These are phyloP conservation scores for Scolopax rusticola DNA, from an alignment of 2,797 vertebrate species.

Conservation along the genomic window DNA sequence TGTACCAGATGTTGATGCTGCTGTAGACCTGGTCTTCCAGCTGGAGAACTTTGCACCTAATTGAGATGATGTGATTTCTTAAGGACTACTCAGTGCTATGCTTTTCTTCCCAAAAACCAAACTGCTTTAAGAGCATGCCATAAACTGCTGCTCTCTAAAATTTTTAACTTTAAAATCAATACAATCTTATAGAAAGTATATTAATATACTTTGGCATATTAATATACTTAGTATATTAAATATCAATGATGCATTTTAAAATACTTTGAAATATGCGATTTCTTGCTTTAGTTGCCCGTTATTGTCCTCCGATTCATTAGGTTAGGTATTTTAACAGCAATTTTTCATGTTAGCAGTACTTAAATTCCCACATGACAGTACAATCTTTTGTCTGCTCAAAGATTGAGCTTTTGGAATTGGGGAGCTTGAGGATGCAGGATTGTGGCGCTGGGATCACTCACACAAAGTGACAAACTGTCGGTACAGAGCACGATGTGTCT, in stretches of 20 bases:
- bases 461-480: background rate
- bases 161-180: background rate
- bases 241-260: background rate
- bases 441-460: background rate
- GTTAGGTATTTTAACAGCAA: background rate
- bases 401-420: background rate
- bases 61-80: background rate
- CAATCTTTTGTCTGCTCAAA: background rate
- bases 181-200: background rate
- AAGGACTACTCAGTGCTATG: background rate
- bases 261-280: background rate
- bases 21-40: constrained; percentile 87
- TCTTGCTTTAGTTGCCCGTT: background rate
- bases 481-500: background rate
- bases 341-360: background rate
- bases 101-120: background rate
- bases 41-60: constrained; percentile 80
- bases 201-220: background rate
- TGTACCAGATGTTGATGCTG: constrained; percentile 87
- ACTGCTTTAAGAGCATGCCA: background rate
- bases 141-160: background rate
- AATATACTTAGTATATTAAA: background rate
- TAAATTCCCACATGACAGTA: background rate
- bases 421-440: background rate
- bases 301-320: background rate